phyloP scores from a whole-genome alignment of 1,140 invertebrate genomes.

The Pseudomyrmex pallidus region DNA sequence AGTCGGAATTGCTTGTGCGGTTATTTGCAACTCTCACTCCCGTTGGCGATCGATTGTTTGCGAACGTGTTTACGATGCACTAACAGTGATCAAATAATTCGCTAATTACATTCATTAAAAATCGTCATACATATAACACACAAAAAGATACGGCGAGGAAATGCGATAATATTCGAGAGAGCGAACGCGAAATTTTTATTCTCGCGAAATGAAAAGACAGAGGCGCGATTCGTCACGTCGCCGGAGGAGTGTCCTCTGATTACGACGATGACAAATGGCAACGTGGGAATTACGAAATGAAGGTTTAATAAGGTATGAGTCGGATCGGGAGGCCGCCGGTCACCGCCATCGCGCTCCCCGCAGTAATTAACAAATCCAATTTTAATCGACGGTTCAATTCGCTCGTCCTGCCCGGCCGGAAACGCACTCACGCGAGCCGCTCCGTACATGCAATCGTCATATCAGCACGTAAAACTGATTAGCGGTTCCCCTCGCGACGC shows the following conservation, averaged over 20 bases:
- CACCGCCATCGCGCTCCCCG: conserved; percentile 59
- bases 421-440: conserved; percentile 14
- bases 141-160: not conserved
- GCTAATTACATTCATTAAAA: conserved; percentile 32
- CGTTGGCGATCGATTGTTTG: conserved; percentile 39
- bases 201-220: not conserved
- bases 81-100: conserved; percentile 36
- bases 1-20: conserved; percentile 17
- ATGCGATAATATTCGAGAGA: conserved; percentile 11
- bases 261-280: conserved; percentile 76
- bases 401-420: conserved; percentile 36
- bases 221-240: not conserved
- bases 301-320: conserved; percentile 81
- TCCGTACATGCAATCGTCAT: conserved; percentile 51
- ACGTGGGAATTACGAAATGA: conserved; percentile 78
- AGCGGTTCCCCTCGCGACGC: conserved; percentile 64
- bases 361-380: conserved; percentile 83
- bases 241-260: conserved; percentile 61
- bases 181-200: not conserved
- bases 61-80: conserved; percentile 42
- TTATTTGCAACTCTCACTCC: conserved; percentile 47
- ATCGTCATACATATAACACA: not conserved
- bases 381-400: conserved; percentile 79
- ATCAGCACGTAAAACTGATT: conserved; percentile 72
- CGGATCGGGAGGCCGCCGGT: conserved; percentile 55